phyloP scores from a whole-genome alignment of 2,888 invertebrate genomes.

The Aphidoletes aphidimyza region DNA sequence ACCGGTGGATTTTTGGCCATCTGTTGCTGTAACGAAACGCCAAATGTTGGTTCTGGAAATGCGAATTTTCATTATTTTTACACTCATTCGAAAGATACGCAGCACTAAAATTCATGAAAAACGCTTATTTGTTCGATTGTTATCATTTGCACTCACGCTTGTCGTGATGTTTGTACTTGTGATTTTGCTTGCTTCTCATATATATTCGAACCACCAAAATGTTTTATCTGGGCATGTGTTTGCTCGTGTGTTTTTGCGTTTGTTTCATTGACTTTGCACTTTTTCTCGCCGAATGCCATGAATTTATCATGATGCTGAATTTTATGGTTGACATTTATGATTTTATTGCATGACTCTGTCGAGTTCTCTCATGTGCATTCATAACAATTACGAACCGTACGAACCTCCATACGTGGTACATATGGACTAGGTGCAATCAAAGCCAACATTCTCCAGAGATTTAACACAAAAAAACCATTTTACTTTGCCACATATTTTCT shows the following conservation, averaged over 20 bases:
- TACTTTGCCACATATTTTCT: neutral
- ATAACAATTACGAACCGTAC: neutral
- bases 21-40: neutral
- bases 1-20: no score
- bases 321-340: slow-evolving; percentile 21
- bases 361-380: neutral
- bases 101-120: no score
- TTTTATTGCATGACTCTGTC: neutral
- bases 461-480: neutral
- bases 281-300: neutral
- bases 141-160: no score
- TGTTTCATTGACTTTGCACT: neutral
- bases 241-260: neutral
- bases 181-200: neutral
- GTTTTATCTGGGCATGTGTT: neutral
- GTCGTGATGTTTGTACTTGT: neutral
- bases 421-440: slow-evolving; percentile 13
- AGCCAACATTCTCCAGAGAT: neutral
- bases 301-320: slow-evolving; percentile 35
- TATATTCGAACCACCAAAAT: neutral
- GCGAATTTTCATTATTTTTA: no score
- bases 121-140: no score
- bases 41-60: no score
- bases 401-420: no score
- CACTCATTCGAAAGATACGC: no score